phyloP scores from a whole-genome alignment of 1,140 invertebrate species.

The Propsilocerus akamusi region DNA sequence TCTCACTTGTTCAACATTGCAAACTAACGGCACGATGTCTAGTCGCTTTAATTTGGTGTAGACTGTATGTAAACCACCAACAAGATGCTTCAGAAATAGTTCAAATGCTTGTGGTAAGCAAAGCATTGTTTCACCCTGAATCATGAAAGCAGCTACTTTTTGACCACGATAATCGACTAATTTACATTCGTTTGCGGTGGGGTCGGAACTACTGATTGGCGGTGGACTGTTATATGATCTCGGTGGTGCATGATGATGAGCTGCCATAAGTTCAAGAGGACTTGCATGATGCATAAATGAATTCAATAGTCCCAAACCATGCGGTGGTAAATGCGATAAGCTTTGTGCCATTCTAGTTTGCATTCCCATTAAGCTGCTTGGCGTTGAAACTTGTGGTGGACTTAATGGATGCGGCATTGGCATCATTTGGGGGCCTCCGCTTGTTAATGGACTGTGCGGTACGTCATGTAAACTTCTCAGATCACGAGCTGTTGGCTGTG shows the following conservation, averaged over 20 bases:
- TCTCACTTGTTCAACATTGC: constrained; percentile 95
- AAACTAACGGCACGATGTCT: constrained; percentile 90
- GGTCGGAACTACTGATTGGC: constrained; percentile 68
- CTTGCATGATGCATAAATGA: constrained; percentile 35
- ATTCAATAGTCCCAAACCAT: constrained; percentile 53
- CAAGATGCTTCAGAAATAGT: constrained; percentile 88
- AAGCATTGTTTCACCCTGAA: constrained; percentile 82
- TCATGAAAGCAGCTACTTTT: constrained; percentile 88
- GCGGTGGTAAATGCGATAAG: constrained; percentile 48
- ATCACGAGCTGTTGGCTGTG: constrained; percentile 19
- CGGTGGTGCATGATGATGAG: constrained; percentile 30
- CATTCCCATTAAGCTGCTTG: constrained; percentile 24
- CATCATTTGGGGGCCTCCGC: constrained; percentile 15
- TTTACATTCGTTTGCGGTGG: constrained; percentile 85
- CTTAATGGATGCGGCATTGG: constrained; percentile 31
- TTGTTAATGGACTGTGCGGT: constrained; percentile 7
- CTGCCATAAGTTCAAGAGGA: constrained; percentile 12
- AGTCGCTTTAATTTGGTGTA: constrained; percentile 94
- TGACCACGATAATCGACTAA: constrained; percentile 83
- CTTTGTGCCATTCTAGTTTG: constrained; percentile 26
- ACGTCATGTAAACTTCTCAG: constrained; percentile 7
- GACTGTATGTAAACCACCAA: constrained; percentile 90
- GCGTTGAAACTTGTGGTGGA: constrained; percentile 37
- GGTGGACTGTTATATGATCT: constrained; percentile 54
- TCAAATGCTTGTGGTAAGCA: constrained; percentile 94